Evolutionary conservation across 2,113 vertebrate species (phyloP), one percentile per base, ranked within the genome.

Genomic region (Thunnus thynnus): DNA sequence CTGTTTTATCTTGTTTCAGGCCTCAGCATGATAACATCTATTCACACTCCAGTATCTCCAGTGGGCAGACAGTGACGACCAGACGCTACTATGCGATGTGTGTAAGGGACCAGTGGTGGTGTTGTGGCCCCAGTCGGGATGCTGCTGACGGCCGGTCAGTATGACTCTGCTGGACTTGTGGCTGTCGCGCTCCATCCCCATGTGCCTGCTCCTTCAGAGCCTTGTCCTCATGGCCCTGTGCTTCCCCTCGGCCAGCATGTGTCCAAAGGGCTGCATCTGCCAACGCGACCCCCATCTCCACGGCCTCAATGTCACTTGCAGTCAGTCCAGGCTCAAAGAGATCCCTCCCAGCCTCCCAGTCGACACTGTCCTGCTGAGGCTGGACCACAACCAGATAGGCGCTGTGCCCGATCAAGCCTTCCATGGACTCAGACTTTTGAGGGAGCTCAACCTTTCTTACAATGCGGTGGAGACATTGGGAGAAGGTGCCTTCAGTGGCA

Each of bases 151-250:
- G 91, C 93, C 68, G 30, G 85, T 94, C 96, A 96, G 96, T 93
- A 99, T 99, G 98, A 96, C 97, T 97, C 95, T 97, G 94, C 96
- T 98, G 96, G 97, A 99, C 97, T 94, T 99, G 96, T 99, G 97
- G 97, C 94, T 98, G 93, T 97, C 97, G 68, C 97, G 96, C 84
- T 98, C 97, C 94, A 96, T 99, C 96, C 97, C 98, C 97, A 98
- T 98, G 97, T 98, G 97, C 96, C 96, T 99, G 93, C 97, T 99
- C 90, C 95, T 99, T 86, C 97, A 99, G 93, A 99, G 98, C 93
- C 97, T 99, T 94, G 97, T 99, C 89, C 97, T 99, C 89, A 97
- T 99, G 97, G 97, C 97, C 94, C 95, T 99, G 95, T 99, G 98
- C 95, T 99, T 99, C 94, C 98, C 98, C 91, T 97, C 98, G 80